Evolutionary conservation across 2,888 invertebrate species (phyloP).

Genomic region (Agrotis puta): DNA sequence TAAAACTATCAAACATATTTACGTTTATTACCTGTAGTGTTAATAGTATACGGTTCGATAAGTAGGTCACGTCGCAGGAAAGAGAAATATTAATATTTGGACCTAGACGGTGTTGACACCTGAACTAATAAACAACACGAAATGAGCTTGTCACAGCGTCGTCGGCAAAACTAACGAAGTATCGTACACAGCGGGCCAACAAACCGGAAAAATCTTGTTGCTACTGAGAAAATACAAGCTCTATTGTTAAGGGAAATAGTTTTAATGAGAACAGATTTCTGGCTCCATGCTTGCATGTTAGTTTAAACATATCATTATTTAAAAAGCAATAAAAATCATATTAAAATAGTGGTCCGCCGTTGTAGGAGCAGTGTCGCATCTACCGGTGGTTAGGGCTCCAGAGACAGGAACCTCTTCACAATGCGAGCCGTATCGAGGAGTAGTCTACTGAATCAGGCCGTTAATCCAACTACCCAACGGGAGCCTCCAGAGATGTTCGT

Average conservation of each 20-base stretch:
- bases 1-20: not conserved
- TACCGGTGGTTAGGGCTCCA: too few relatives aligned
- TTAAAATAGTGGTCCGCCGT: too few relatives aligned
- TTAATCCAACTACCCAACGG: too few relatives aligned
- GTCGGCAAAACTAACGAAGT: slow-evolving; percentile 63
- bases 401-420: too few relatives aligned
- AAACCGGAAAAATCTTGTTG: slow-evolving; percentile 59
- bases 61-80: slow-evolving; percentile 41
- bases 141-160: slow-evolving; percentile 61
- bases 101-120: slow-evolving; percentile 57
- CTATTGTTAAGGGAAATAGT: slow-evolving; percentile 15
- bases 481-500: too few relatives aligned
- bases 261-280: slow-evolving; percentile 23
- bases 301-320: too few relatives aligned
- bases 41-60: slow-evolving; percentile 36
- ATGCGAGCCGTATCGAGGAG: too few relatives aligned
- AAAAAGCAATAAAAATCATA: too few relatives aligned
- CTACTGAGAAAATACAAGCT: slow-evolving; percentile 35
- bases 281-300: not conserved
- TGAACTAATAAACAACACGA: slow-evolving; percentile 59
- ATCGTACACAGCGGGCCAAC: slow-evolving; percentile 54
- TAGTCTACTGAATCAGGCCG: too few relatives aligned
- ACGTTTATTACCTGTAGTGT: slow-evolving; percentile 2
- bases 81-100: slow-evolving; percentile 57
- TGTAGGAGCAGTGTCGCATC: too few relatives aligned